phyloP scores from a whole-genome alignment of 2,797 vertebrate genomes.

The Diglossa cyanea region DNA sequence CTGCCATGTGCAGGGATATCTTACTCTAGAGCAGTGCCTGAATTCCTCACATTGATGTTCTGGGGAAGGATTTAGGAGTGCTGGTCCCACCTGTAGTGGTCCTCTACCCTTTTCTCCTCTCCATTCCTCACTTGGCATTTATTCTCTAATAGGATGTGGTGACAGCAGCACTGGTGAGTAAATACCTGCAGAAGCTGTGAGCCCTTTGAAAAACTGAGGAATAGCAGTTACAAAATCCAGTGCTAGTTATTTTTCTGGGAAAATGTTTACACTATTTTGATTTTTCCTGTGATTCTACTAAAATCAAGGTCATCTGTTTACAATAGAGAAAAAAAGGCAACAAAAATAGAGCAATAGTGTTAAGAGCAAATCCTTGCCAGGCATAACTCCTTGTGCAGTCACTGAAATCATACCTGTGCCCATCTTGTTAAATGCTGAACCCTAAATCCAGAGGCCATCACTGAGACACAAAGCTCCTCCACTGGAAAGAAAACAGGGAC shows the following conservation, averaged over 20 bases:
- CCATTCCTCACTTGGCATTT: neutral
- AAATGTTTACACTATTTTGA: fast-evolving
- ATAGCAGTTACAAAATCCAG: neutral
- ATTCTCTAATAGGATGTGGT: fast-evolving
- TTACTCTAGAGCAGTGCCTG: neutral
- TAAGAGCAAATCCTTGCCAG: neutral
- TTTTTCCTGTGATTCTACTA: neutral
- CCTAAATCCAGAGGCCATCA: neutral
- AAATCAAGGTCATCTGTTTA: neutral
- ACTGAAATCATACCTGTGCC: neutral
- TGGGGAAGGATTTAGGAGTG: neutral
- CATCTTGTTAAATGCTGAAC: neutral
- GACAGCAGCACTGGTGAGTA: neutral
- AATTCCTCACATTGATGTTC: neutral
- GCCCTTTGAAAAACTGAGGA: neutral
- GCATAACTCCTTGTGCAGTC: neutral
- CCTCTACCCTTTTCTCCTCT: neutral
- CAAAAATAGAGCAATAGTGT: neutral
- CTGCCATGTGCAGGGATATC: neutral
- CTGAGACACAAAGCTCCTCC: neutral
- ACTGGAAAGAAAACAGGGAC: neutral
- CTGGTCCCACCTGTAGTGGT: neutral
- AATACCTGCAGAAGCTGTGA: neutral
- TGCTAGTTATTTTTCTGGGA: too few species aligned
- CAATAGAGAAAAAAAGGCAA: fast-evolving